These are phyloP conservation scores for Helarctos malayanus DNA, from an alignment of 2,797 vertebrate species.

Conservation along the genomic window DNA sequence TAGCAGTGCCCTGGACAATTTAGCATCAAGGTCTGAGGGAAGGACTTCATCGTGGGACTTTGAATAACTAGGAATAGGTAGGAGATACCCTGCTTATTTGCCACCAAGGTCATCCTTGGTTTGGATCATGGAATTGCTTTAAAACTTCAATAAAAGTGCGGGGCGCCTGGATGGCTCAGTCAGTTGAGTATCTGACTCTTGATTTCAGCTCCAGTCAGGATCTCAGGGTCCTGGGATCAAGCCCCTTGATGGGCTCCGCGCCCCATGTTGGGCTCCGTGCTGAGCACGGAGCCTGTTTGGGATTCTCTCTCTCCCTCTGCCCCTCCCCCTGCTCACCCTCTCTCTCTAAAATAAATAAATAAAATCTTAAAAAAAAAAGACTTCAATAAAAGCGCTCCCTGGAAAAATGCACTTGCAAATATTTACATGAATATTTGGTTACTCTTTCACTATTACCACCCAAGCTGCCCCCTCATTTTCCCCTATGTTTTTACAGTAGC, in stretches of 20 bases:
- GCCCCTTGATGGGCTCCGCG: too few relatives aligned
- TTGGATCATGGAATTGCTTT: conserved; percentile 22
- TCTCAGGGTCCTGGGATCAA: neutral
- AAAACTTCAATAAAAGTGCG: neutral
- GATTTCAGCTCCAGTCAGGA: neutral
- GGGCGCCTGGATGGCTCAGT: neutral
- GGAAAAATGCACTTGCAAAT: neutral
- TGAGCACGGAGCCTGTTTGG: neutral
- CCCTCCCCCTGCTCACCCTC: neutral
- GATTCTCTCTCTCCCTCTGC: neutral
- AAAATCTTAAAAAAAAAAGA: neutral
- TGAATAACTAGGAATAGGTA: neutral
- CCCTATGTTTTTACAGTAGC: neutral
- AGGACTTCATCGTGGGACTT: neutral
- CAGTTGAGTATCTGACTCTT: neutral
- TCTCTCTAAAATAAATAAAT: neutral
- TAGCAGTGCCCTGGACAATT: neutral
- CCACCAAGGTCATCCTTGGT: neutral
- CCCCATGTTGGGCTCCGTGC: too few relatives aligned
- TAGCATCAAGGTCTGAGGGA: neutral
- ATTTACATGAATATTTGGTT: neutral
- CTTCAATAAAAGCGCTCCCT: neutral
- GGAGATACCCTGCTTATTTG: neutral
- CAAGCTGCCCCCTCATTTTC: neutral
- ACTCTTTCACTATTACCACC: neutral